These are phyloP conservation scores for Globia sparganii DNA, from an alignment of 2,888 invertebrate species.

Conservation along the genomic window DNA sequence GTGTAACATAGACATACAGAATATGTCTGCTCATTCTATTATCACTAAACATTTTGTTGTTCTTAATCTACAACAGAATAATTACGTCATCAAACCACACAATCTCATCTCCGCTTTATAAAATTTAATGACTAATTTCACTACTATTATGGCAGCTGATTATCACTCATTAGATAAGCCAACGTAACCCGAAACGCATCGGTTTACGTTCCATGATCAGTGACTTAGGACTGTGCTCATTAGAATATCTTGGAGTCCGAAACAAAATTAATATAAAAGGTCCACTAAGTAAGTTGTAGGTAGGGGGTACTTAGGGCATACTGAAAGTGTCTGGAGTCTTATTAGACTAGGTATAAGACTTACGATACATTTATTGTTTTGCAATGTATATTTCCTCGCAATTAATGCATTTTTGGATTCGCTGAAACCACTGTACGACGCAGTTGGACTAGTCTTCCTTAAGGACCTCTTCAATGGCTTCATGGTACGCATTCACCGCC, in stretches of 20 bases:
- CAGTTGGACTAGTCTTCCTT: too few relatives aligned
- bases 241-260: neutral
- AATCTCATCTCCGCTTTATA: conserved; percentile 7
- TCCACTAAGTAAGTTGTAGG: neutral
- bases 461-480: too few relatives aligned
- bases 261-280: neutral
- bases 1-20: too few relatives aligned
- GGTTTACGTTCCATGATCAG: conserved; percentile 19
- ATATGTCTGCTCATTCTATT: neutral
- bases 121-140: conserved; percentile 31
- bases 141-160: conserved; percentile 20
- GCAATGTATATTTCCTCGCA: too few relatives aligned
- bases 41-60: conserved; percentile 3
- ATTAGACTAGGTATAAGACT: too few relatives aligned
- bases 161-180: conserved; percentile 27
- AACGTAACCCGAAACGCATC: conserved; percentile 20
- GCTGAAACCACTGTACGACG: too few relatives aligned
- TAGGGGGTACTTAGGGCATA: too few relatives aligned
- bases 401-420: too few relatives aligned
- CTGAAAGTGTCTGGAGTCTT: too few relatives aligned
- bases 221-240: conserved; percentile 9
- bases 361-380: too few relatives aligned
- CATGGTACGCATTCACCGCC: too few relatives aligned
- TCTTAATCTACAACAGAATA: neutral
- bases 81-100: conserved; percentile 22